Conservation (phyloP, 1,140 invertebrate genomes). For the Oryzaephilus surinamensis region DNA sequence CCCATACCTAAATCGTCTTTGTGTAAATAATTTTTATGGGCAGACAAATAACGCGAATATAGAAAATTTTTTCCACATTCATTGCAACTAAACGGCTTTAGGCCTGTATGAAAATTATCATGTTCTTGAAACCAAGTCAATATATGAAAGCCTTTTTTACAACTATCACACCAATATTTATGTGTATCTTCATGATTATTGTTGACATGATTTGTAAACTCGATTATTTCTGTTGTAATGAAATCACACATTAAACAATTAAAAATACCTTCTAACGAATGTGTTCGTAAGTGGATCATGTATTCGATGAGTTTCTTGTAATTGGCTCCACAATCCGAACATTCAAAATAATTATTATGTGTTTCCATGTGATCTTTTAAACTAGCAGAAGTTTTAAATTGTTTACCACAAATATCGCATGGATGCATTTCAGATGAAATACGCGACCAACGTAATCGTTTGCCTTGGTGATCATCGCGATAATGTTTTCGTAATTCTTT, state of each 20-base stretch:
- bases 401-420: slow-evolving; percentile 50
- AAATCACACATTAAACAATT: slow-evolving; percentile 40
- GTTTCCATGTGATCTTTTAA: slow-evolving; percentile 46
- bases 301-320: slow-evolving; percentile 22
- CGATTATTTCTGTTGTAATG: no score
- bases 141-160: slow-evolving; percentile 36
- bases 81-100: slow-evolving; percentile 47
- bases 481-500: no score
- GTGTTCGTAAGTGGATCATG: slow-evolving; percentile 30
- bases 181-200: slow-evolving; percentile 28
- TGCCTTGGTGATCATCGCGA: neutral
- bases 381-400: slow-evolving; percentile 40
- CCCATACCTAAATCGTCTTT: neutral
- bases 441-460: neutral
- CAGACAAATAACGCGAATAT: slow-evolving; percentile 36
- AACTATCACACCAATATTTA: slow-evolving; percentile 36
- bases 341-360: slow-evolving; percentile 31
- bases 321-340: slow-evolving; percentile 12
- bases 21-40: slow-evolving; percentile 27
- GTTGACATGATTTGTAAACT: no score
- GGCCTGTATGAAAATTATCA: slow-evolving; percentile 45
- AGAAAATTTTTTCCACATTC: slow-evolving; percentile 47
- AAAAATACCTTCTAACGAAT: slow-evolving; percentile 39
- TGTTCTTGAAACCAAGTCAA: slow-evolving; percentile 43
- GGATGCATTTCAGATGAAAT: neutral